phyloP scores from a whole-genome alignment of 2,797 vertebrate genomes.

The Pogonophryne albipinna region DNA sequence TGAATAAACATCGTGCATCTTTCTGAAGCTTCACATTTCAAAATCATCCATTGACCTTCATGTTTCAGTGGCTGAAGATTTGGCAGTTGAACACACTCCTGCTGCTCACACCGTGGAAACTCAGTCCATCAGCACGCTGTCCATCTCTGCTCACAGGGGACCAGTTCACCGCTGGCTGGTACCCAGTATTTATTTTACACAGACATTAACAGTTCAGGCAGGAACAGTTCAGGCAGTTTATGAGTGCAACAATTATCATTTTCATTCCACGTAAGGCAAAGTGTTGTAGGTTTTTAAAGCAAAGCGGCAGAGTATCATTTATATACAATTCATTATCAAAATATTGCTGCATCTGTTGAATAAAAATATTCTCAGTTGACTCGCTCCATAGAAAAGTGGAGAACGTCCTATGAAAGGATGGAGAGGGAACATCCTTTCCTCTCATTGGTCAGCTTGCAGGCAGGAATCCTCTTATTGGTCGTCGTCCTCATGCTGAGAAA shows the following conservation, averaged over 20 bases:
- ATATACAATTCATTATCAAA: slow-evolving; percentile 82
- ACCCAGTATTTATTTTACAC: slow-evolving; percentile 21
- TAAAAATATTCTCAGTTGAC: slow-evolving; percentile 78
- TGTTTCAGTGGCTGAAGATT: background rate
- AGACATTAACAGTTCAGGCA: slow-evolving; percentile 43
- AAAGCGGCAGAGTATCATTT: slow-evolving; percentile 50
- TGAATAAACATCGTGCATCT: background rate
- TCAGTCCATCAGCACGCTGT: background rate
- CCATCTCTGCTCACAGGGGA: background rate
- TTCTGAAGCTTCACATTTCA: background rate
- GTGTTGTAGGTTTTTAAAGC: slow-evolving; percentile 67
- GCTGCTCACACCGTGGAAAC: background rate
- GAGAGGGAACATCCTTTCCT: background rate
- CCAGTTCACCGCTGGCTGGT: slow-evolving; percentile 13
- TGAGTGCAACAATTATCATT: slow-evolving; percentile 61
- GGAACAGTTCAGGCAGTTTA: slow-evolving; percentile 51
- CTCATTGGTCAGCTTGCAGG: background rate
- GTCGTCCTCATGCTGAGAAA: slow-evolving; percentile 80
- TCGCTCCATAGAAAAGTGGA: slow-evolving; percentile 49
- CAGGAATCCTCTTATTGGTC: slow-evolving; percentile 77
- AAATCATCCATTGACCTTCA: background rate
- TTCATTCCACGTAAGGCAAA: slow-evolving; percentile 82
- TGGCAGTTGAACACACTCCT: background rate
- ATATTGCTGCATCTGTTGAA: slow-evolving; percentile 81
- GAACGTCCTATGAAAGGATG: slow-evolving; percentile 38